Conservation (phyloP, 1,140 invertebrate species). For the Drosophila grimshawi region DNA sequence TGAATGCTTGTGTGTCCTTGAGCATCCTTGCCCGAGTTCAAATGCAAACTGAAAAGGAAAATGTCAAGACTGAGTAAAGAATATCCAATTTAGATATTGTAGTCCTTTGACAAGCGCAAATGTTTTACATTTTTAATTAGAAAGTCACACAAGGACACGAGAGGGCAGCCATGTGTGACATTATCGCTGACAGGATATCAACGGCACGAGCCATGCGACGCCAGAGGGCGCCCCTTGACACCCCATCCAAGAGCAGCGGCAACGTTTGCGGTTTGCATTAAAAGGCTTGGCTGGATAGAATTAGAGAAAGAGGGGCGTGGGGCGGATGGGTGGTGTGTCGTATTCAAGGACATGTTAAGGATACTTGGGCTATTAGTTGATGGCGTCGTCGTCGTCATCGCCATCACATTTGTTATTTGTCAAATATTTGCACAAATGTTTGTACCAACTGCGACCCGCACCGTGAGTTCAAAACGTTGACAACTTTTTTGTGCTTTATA, state of each 20-base stretch:
- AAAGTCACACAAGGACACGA: constrained; percentile 56
- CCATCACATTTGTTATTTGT: constrained; percentile 24
- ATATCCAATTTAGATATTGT: constrained; percentile 52
- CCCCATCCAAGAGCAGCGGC: constrained; percentile 13
- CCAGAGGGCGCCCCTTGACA: constrained; percentile 35
- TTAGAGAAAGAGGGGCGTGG: not conserved
- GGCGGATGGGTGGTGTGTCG: not conserved
- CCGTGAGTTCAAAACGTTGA: constrained; percentile 53
- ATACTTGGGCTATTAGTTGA: constrained; percentile 67
- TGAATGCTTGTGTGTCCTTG: not conserved
- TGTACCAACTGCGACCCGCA: constrained; percentile 62
- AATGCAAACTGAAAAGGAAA: constrained; percentile 18
- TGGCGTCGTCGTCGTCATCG: constrained; percentile 30
- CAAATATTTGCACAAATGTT: constrained; percentile 73
- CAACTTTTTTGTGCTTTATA: constrained; percentile 34
- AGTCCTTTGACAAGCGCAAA: constrained; percentile 50
- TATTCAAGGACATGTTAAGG: constrained; percentile 57
- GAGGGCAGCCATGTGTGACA: constrained; percentile 66
- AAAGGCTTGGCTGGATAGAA: constrained; percentile 49
- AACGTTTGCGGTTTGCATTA: constrained; percentile 41
- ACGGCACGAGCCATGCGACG: constrained; percentile 17
- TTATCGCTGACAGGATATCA: constrained; percentile 70
- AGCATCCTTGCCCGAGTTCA: constrained; percentile 1
- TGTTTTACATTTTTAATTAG: constrained; percentile 81
- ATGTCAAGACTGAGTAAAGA: constrained; percentile 34